Base-by-base conservation (phyloP, 2,113 vertebrate genomes). In the Camelus bactrianus region DNA sequence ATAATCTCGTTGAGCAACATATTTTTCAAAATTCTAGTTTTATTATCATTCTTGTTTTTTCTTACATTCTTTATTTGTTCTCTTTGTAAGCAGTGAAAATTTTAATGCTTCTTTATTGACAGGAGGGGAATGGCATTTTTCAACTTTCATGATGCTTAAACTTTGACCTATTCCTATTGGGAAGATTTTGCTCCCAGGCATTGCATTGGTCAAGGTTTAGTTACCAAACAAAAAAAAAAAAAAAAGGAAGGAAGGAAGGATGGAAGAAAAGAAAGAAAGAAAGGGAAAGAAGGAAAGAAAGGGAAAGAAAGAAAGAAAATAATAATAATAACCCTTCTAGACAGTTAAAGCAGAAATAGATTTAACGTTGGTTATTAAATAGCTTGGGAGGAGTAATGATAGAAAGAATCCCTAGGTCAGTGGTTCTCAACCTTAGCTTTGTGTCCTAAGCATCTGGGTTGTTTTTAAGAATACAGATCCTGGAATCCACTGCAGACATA, bases 21-120 rank as follows among this genome's bases (percentile, higher is more conserved):
- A 19, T 48, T 84, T 90, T 92, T 92, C 48, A 94, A 89, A 95
- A 96, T 72, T 80, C 52, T 76, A 24, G 52, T 89, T 93, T 94
- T 50, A 50, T 81, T 65, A 60, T 9, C 24, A 67, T 62, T 73
- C 20, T 80, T 56, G 0, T 50, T 67, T 58, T 42, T 85, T n/a
- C 32, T 91, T 69, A 67, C 13, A 30, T 38, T 77, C 24, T 84
- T 94, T 76, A 65, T 95, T 94, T 82, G 5, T 93, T 52, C 46
- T 94, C 17, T 88, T 93, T 67, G 50, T 28, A 92, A 86, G 19
- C 80, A 75, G 5, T 13, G 30, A 70, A 28, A 72, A 42, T 24
- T 38, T 69, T 83, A 88, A 52, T 69, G 19, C 50, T 75, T 13
- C 38, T 77, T 88, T 89, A 77, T 12, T 67, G 60, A 91, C 24